Evolutionary conservation across 2,888 invertebrate species (phyloP), one percentile per base, ranked within the genome.

Genomic region (Mongoloraphidia duomilia): DNA sequence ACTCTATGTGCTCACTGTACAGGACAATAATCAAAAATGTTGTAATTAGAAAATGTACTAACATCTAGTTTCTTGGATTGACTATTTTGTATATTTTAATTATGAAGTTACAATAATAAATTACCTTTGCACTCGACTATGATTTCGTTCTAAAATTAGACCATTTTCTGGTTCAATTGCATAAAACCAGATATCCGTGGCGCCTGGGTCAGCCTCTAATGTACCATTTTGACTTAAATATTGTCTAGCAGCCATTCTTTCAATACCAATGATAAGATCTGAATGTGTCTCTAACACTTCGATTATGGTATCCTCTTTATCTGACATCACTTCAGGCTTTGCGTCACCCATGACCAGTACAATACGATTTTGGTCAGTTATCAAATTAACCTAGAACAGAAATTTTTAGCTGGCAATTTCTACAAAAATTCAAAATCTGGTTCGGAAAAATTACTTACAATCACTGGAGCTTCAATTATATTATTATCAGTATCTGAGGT

Each of bases 131-230:
- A 92, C 77, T 36, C 76, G 65, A 1, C 77, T 72, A 53, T 82
- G 81, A 56, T 89, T 88, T 43, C 86, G 76, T 0, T 75, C 70
- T 38, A 92, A 65, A 55, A 92, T 84, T 45, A 70, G 71, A 53
- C 88, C 89, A 0, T 79, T 82, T 47, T 71, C 74, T 0, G 91
- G 90, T 67, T 92, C 87, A 3, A 92, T 72, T 0, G 84, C 75
- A 59, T 91, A 91, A 63, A 93, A 79, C 88, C 90, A 91, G 8
- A 91, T 78, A 59, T 92, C 91, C 0, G 90, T 88, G 8, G 85
- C 87, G 8, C 75, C 73, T 0, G 77, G 70, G 62, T 87, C 84
- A 36, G 67, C 68, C 56, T 83, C 82, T 14, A 89, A 65, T 0
- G 86, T 84, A 5, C 84, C 83, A 62, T 89, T 90, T 45, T 77